Evolutionary conservation across 2,113 vertebrate genomes (phyloP), one percentile per base, ranked within the genome.

Genomic region (Lagopus leucura): DNA sequence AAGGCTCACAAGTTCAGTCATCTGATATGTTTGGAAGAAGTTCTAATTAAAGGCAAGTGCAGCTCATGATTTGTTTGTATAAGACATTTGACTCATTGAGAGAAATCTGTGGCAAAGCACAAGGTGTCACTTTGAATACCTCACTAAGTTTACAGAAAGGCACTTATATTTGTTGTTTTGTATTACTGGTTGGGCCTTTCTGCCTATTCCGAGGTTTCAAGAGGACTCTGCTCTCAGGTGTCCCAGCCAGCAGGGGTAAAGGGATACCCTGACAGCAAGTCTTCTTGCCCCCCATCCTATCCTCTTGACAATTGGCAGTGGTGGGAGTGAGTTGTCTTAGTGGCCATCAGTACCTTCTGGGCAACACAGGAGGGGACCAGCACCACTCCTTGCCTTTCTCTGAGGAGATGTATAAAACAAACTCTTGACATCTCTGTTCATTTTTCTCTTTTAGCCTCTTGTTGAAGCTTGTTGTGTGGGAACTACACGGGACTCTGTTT

Each of bases 31-130:
- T 32, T 80, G 60, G 64, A 70, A 65, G 66, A 58, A 19, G 28
- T 67, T 84, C 82, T 54, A 70, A 72, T 79, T 69, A 73, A 84
- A 85, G 70, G 27, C 18, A 80, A 67, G 21, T 32, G 73, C 82
- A 66, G 28, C 7, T 32, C 38, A 77, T 45, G 38, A 55, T 79
- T 82, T 66, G 14, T 15, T 88, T 86, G 66, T 45, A 65, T 27
- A 32, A 85, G 13, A 25, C 52, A n/a, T 69, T n/a, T 66, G 36
- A n/a, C 52, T 72, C 3, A 2, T 38, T 22, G 57, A 74, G 57
- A 71, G 67, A 82, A 74, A 45, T 47, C 75, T 43, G 42, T 8
- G 10, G 17, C 60, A 89, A 64, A 30, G 50, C 47, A 73, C n/a
- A 80, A 87, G 82, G 42, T 34, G 22, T 64, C 40, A 67, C 20